Evolutionary conservation across 2,797 vertebrate species (phyloP).

Genomic region (Acomys russatus): DNA sequence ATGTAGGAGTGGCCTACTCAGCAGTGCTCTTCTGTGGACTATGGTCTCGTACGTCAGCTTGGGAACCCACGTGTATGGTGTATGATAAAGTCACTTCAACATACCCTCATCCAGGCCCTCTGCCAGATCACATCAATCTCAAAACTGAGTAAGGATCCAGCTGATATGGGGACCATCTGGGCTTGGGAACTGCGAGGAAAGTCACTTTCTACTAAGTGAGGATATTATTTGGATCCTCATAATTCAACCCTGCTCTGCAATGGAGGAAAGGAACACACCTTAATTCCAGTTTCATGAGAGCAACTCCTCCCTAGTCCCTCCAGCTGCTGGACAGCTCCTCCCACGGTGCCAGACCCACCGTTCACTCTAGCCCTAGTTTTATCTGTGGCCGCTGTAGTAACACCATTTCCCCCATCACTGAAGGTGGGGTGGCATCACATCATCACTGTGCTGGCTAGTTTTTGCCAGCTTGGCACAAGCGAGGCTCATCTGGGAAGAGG

Average conservation of each 20-base stretch:
- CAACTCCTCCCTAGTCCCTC: neutral
- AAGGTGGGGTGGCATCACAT: neutral
- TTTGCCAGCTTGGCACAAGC: neutral
- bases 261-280: neutral
- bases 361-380: neutral
- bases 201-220: neutral
- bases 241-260: neutral
- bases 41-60: neutral
- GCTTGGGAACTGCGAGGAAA: neutral
- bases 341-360: neutral
- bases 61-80: neutral
- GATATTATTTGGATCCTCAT: neutral
- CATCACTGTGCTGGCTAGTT: neutral
- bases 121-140: neutral
- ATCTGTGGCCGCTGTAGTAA: neutral
- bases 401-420: neutral
- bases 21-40: neutral
- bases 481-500: neutral
- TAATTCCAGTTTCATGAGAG: neutral
- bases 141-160: neutral
- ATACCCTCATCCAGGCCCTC: neutral
- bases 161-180: neutral
- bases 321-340: conserved; percentile 33
- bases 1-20: neutral
- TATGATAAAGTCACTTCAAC: neutral